Evolutionary conservation across 2,113 vertebrate genomes (phyloP), one percentile per base, ranked within the genome.

Genomic region (Melierax canorus): DNA sequence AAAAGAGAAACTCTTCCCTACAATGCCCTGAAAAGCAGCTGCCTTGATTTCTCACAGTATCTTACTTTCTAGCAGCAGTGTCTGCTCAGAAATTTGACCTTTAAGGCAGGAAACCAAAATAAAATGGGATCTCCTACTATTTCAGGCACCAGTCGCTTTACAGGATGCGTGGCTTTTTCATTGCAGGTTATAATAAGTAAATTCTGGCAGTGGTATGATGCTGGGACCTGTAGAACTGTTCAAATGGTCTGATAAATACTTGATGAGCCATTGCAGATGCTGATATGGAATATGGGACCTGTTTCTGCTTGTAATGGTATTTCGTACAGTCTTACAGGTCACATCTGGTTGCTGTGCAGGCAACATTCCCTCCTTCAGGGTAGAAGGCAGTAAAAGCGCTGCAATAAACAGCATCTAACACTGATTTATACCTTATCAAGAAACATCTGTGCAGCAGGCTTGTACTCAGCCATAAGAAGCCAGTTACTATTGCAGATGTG

Each of bases 371-470:
- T 92, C 60, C 82, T 97, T 94, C 48, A 53, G 88, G 87, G 84
- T 90, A 77, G 83, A 78, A 88, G 66, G 71, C 5, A n/a, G 46
- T 94, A 88, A 95, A 95, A 93, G 36, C 8, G 0, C 45, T 77
- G 41, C 77, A 90, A 59, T 96, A 94, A 96, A 94, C 74, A 90
- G 85, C 84, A 62, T 83, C 84, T 91, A 95, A 63, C 50, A 23
- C 67, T 97, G 95, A 96, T 96, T 97, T 96, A 97, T 96, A 46
- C 71, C 74, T 91, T 82, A 94, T 90, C 87, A 95, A 83, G 87
- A 91, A 95, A 96, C 95, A 95, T 92, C 94, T 97, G 96, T 97
- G 94, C 95, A 90, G 81, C 87, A 73, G 68, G 38, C 63, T 88
- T 80, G 81, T 93, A 45, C 81, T 95, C 71, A 79, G 43, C 89